Base-by-base conservation (phyloP, 2,888 invertebrate genomes). In the Heteromyza rotundicornis region DNA sequence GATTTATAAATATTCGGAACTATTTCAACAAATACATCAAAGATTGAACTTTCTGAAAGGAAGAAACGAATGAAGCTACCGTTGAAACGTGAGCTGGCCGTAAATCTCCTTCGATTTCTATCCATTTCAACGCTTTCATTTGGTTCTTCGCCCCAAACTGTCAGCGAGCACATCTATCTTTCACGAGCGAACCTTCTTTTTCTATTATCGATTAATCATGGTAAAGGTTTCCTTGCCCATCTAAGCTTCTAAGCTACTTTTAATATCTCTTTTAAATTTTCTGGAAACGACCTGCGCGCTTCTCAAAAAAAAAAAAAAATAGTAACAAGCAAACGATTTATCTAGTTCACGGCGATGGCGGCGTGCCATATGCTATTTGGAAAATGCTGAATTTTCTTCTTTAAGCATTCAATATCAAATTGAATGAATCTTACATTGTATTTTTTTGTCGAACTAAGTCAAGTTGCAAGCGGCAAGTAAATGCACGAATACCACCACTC, bases 261-360 rank as follows among this genome's bases (percentile, higher is more conserved):
- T 20, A 47, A 47, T 47, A 47, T 47, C 47, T 47, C 47, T 47
- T 47, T 47, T 47, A 47, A 47, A 20, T 20, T 47, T 47, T 53
- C 52, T 53, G 52, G 17, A 27, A 32, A 27, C 32, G 17, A 24
- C 32, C 52, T 32, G 52, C 40, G 54, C 47, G 24, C 57, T 36
- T 8, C 14, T n/a, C 40, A n/a, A 40, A 40, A 40, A n/a, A n/a
- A n/a, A n/a, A n/a, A n/a, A n/a, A n/a, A n/a, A n/a, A n/a, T n/a
- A n/a, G n/a, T n/a, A n/a, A n/a, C n/a, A n/a, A n/a, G n/a, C n/a
- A n/a, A 49, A 32, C 68, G 72, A 73, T 71, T 73, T 70, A 68
- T 71, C 64, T 72, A 63, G 65, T 44, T 58, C 64, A 61, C 64
- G 59, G 58, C 52, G 20, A 51, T 44, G 44, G 40, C 55, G 60